These are phyloP conservation scores for Invenusta paracnida DNA, from an alignment of 2,888 invertebrate genomes.

Conservation along the genomic window DNA sequence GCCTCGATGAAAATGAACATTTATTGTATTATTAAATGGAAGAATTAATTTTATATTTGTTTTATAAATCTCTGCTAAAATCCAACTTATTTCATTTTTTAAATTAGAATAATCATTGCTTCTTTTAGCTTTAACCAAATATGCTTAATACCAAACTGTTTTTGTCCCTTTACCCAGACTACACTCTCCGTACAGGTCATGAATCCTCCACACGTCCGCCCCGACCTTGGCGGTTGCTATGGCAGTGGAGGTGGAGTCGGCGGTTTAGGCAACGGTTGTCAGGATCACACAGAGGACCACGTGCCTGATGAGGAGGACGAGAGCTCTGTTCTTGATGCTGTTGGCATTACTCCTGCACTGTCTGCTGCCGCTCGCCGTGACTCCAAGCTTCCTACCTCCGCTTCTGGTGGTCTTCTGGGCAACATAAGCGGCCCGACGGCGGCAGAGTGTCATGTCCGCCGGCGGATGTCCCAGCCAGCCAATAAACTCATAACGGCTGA, in stretches of 20 bases:
- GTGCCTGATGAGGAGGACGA: background rate
- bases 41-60: no score
- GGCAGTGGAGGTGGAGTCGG: background rate
- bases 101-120: no score
- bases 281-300: background rate
- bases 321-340: background rate
- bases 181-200: background rate
- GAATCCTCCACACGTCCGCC: background rate
- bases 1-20: no score
- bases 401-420: background rate
- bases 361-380: background rate
- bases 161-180: background rate
- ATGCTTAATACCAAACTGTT: background rate
- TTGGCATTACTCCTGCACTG: background rate
- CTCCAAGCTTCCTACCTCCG: background rate
- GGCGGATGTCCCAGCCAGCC: background rate
- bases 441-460: background rate
- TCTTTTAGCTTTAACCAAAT: no score
- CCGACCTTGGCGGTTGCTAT: background rate
- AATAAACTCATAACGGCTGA: background rate
- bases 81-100: no score
- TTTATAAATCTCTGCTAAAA: no score
- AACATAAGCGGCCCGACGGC: background rate
- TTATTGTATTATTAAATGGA: no score
- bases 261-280: background rate